Conservation (phyloP, 2,888 invertebrate genomes). For the Carcina quercana region DNA sequence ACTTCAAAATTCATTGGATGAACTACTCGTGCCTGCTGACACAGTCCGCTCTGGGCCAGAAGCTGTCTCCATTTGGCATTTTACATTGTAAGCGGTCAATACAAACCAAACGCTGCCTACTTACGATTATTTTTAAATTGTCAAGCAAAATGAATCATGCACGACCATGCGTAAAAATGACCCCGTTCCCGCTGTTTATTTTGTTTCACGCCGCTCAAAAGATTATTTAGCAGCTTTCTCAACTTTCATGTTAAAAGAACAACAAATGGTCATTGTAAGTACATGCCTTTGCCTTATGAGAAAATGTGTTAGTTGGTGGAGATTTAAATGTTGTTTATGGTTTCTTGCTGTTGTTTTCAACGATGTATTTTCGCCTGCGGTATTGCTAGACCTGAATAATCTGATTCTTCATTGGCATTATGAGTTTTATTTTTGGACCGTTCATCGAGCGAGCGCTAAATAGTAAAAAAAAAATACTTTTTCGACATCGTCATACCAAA, state of each 20-base stretch:
- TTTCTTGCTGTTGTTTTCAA: no score
- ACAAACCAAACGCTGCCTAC: constrained; percentile 8
- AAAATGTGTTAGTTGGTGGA: background rate
- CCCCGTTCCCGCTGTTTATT: constrained; percentile 29
- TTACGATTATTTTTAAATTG: constrained; percentile 19
- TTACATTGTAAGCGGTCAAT: constrained; percentile 5
- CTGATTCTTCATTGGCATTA: no score
- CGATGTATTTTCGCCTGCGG: no score
- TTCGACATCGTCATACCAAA: no score
- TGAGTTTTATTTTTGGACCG: no score
- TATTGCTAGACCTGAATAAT: no score
- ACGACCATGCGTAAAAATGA: constrained; percentile 37
- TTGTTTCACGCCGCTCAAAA: constrained; percentile 25
- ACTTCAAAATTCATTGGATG: no score
- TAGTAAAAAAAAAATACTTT: no score
- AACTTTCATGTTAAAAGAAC: constrained; percentile 14
- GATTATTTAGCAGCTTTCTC: constrained; percentile 25
- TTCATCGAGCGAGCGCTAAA: no score
- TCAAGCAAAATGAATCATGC: constrained; percentile 31
- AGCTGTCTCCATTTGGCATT: constrained; percentile 1
- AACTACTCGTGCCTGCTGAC: no score
- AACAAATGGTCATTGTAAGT: constrained; percentile 6
- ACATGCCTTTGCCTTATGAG: background rate
- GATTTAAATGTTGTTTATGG: background rate
- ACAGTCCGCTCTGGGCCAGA: no score